Evolutionary conservation across 2,888 invertebrate species (phyloP), one percentile per base, ranked within the genome.

Genomic region (Disparrhopalites patrizii): DNA sequence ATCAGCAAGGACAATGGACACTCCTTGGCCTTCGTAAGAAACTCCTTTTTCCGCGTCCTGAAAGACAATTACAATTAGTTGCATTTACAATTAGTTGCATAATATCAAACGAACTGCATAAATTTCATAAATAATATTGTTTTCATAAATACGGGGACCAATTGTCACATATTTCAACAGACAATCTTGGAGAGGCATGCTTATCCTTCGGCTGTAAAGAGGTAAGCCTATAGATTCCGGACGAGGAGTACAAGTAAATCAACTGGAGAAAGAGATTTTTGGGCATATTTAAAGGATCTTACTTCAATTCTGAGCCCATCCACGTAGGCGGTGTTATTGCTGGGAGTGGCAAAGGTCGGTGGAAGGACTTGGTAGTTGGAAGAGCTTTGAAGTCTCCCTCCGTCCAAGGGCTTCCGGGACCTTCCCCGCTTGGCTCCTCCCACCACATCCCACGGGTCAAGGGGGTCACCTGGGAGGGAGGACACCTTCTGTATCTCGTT

Each of bases 291-390:
- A n/a, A n/a, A n/a, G n/a, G n/a, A n/a, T n/a, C n/a, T n/a, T 70
- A 73, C 74, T 70, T 74, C 74, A 27, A 74, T 62, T 36, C 74
- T 62, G 3, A 74, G 57, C 7, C 74, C 74, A 64, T 69, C 71
- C 33, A 74, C 67, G 28, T 65, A 68, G 7, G 73, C 69, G 3
- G 73, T 73, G 1, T 65, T 51, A n/a, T n/a, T n/a, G n/a, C n/a
- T n/a, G n/a, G n/a, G n/a, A n/a, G n/a, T n/a, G n/a, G n/a, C n/a
- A 33, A 55, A 65, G 56, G 66, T n/a, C 23, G 47, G 20, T 23
- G 23, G 3, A 23, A 23, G 25, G 43, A 66, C 40, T 65, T 68
- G 61, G 51, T 73, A 57, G 15, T 51, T 15, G 2, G 66, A 28
- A 8, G 20, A 10, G 33, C 27, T 25, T 30, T 23, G n/a, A 15